Evolutionary conservation across 1,140 invertebrate genomes (phyloP).

Genomic region (Amyelois transitella): DNA sequence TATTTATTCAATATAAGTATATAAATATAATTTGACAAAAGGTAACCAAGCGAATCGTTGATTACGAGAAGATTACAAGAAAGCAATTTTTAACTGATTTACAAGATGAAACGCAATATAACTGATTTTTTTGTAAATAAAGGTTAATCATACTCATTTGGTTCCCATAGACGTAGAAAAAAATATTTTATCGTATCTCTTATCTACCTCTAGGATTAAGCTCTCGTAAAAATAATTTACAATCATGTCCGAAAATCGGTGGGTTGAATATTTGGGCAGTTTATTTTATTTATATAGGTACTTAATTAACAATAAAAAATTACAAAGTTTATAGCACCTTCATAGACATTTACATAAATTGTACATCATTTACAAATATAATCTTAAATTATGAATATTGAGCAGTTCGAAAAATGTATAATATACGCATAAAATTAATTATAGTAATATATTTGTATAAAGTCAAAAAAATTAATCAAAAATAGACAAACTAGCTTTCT

Average conservation of each 20-base stretch:
- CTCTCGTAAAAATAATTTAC: not conserved
- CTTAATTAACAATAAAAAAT: not conserved
- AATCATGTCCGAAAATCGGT: not conserved
- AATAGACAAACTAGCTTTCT: not conserved
- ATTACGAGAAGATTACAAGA: too few relatives aligned
- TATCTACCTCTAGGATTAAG: too few relatives aligned
- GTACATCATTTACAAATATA: not conserved
- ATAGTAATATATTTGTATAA: not conserved
- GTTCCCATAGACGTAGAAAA: too few relatives aligned
- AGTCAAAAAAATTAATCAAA: not conserved
- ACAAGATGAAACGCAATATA: too few relatives aligned
- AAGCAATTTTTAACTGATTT: too few relatives aligned
- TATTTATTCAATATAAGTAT: too few relatives aligned
- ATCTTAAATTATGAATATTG: not conserved
- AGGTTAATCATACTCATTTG: too few relatives aligned
- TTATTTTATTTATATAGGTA: not conserved
- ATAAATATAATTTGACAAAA: too few relatives aligned
- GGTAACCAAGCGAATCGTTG: too few relatives aligned
- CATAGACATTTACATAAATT: not conserved
- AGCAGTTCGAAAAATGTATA: not conserved
- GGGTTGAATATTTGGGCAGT: not conserved
- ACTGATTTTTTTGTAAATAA: too few relatives aligned
- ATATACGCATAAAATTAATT: not conserved
- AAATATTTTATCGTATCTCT: too few relatives aligned
- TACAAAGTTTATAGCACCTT: slow-evolving; percentile 3